These are phyloP conservation scores for Margarornis squamiger DNA, from an alignment of 2,797 vertebrate species.

Conservation along the genomic window DNA sequence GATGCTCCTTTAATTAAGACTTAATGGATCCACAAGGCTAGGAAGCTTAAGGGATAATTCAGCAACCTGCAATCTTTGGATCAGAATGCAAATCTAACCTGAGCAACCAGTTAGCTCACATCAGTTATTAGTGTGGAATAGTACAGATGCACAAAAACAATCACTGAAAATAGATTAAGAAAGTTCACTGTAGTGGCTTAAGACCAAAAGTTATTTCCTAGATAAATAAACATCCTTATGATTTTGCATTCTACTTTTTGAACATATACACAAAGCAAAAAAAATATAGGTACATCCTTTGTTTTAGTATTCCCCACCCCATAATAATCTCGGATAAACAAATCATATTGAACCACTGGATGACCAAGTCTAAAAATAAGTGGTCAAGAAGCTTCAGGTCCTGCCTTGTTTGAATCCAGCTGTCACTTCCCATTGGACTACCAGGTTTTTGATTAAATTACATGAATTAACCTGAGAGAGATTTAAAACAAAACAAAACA, in stretches of 20 bases:
- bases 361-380: background rate
- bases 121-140: constrained; percentile 1
- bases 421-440: background rate
- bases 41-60: constrained; percentile 66
- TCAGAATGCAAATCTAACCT: constrained; percentile 61
- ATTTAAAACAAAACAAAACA: background rate
- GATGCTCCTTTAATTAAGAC: constrained; percentile 59
- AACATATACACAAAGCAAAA: background rate
- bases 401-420: background rate
- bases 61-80: constrained; percentile 58
- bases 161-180: background rate
- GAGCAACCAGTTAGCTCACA: constrained; percentile 23
- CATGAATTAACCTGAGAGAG: background rate
- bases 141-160: background rate
- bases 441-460: background rate
- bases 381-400: background rate
- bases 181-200: background rate
- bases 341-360: background rate
- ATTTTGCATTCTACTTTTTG: background rate
- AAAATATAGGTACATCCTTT: background rate
- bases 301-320: background rate
- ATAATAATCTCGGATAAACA: background rate
- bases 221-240: background rate
- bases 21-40: constrained; percentile 54
- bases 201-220: background rate